Conservation (phyloP, 1,140 invertebrate species). For the Drosophila sturtevanti region DNA sequence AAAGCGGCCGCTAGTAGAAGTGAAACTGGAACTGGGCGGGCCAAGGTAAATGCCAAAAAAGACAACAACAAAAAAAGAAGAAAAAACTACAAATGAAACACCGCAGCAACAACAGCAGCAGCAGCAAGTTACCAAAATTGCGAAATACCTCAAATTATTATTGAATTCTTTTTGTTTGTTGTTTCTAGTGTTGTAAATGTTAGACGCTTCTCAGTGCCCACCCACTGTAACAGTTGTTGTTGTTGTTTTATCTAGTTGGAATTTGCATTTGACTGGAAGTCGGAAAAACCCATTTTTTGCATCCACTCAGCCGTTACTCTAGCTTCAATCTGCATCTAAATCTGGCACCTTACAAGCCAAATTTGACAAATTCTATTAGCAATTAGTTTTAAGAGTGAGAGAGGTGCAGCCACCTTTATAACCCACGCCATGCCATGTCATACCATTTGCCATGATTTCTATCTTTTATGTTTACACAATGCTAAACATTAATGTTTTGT, state of each 20-base stretch:
- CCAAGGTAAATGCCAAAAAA: conserved; percentile 74
- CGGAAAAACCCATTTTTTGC: conserved; percentile 44
- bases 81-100: conserved; percentile 7
- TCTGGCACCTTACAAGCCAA: conserved; percentile 62
- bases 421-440: background rate
- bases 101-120: conserved; percentile 25
- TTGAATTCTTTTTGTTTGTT: conserved; percentile 76
- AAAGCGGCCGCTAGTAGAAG: conserved; percentile 31
- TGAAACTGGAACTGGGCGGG: conserved; percentile 57
- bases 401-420: conserved; percentile 3
- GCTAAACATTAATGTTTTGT: conserved; percentile 2
- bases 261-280: conserved; percentile 64
- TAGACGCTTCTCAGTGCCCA: conserved; percentile 76
- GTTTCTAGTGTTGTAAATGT: conserved; percentile 64
- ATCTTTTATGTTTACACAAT: conserved; percentile 44
- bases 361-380: conserved; percentile 78
- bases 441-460: conserved; percentile 15
- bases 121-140: conserved; percentile 44
- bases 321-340: conserved; percentile 14
- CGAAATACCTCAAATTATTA: conserved; percentile 67
- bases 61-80: conserved; percentile 29
- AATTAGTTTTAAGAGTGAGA: background rate
- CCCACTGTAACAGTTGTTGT: conserved; percentile 63
- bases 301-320: conserved; percentile 64
- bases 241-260: conserved; percentile 18